Percentiles rank a stretch among this genome's conserved stretches.
Evolutionary conservation across 2,797 vertebrate genomes (phyloP).

Genomic region (Masticophis lateralis): DNA sequence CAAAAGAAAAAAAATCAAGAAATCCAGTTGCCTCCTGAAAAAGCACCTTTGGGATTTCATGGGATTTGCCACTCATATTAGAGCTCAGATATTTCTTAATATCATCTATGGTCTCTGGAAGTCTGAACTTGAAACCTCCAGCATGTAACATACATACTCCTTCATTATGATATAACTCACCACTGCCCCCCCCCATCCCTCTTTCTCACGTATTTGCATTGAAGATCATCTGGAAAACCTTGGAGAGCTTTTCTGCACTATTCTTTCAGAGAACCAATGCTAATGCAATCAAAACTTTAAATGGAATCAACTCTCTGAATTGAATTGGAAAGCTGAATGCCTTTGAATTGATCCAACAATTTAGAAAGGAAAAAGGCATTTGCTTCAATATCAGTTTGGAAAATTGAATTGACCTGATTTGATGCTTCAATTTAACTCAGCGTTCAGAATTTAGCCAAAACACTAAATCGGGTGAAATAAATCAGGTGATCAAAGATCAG

Average conservation of each 20-base stretch:
- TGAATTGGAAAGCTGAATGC: background rate
- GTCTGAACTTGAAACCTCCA: background rate
- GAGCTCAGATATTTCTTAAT: background rate
- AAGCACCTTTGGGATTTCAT: no score
- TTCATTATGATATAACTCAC: background rate
- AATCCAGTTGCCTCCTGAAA: no score
- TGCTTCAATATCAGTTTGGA: background rate
- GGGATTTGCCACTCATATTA: no score
- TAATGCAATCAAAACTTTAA: background rate
- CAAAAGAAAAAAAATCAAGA: no score
- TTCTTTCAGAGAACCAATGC: background rate
- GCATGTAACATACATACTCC: background rate
- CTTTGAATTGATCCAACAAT: background rate
- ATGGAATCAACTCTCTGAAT: background rate
- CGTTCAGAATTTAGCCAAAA: background rate
- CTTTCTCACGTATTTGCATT: background rate
- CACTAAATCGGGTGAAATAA: background rate
- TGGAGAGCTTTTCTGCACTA: background rate
- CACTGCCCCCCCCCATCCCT: background rate
- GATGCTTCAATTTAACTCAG: background rate
- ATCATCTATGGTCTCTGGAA: background rate
- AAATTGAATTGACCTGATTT: background rate
- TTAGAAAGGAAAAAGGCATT: background rate
- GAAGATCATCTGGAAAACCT: background rate
- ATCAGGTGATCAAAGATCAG: background rate